These are phyloP conservation scores for Shargacucullia verbasci DNA, from an alignment of 2,888 invertebrate genomes.

Conservation along the genomic window DNA sequence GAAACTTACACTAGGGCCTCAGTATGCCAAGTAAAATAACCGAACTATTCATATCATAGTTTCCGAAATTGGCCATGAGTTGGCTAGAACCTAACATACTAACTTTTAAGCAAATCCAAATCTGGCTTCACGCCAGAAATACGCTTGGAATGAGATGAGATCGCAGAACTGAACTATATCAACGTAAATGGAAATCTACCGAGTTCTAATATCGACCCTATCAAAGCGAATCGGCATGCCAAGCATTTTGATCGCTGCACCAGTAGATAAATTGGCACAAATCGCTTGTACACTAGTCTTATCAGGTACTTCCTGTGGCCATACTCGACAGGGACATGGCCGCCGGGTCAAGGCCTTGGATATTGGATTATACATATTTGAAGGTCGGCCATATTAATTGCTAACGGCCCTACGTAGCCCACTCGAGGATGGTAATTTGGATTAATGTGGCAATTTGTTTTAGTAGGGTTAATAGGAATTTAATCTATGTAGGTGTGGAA, in stretches of 20 bases:
- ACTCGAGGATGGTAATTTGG: constrained; percentile 16
- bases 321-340: constrained; percentile 13
- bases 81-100: background rate
- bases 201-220: background rate
- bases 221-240: constrained; percentile 10
- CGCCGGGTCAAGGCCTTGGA: constrained; percentile 46
- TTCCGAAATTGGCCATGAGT: constrained; percentile 12
- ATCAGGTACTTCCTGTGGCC: constrained; percentile 44
- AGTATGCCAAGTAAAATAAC: background rate
- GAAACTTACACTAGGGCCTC: too few species aligned
- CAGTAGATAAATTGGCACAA: constrained; percentile 29
- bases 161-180: background rate
- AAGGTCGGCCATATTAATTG: constrained; percentile 30
- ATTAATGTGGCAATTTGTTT: constrained; percentile 21
- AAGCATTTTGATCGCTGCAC: constrained; percentile 36
- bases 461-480: constrained; percentile 14
- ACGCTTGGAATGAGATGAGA: constrained; percentile 8
- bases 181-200: constrained; percentile 10
- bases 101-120: constrained; percentile 14
- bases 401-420: constrained; percentile 14
- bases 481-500: constrained; percentile 3
- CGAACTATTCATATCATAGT: background rate
- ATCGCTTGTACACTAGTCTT: constrained; percentile 19
- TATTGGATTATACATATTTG: constrained; percentile 33
- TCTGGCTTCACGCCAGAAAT: constrained; percentile 28